Base-by-base conservation (phyloP, 2,113 vertebrate genomes). In the Ovibos moschatus region DNA sequence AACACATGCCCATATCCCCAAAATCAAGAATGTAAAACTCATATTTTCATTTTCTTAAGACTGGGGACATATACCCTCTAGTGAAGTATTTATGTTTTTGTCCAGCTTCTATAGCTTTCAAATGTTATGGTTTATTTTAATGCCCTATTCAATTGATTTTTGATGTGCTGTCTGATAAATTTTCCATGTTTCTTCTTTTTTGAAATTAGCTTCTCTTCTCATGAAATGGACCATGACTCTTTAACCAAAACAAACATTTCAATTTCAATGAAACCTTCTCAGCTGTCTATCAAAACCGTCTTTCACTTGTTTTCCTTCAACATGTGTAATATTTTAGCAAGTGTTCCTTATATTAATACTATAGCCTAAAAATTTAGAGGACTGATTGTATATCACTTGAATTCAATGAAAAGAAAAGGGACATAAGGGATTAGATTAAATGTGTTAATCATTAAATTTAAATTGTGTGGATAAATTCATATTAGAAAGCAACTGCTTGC, bases 101-200 rank as follows among this genome's bases (percentile, higher is more conserved):
- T 91, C 27, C 17, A 60, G 47, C 13, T 50, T 82, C 47, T 36
- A 3, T 62, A 84, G 28, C 55, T 91, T 87, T 84, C 87, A 92
- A 91, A 55, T 95, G 50, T 93, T 96, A 71, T 11, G 3, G 64
- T 95, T 95, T 94, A 15, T 67, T 96, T 86, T 67, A 74, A 21
- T 81, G 6, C 5, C 19, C 10, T 45, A 74, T 81, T 95, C 55
- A 90, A 16, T 53, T 95, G 71, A 94, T 96, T 98, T 96, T 95
- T 55, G 55, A 9, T 50, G 30, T 84, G 4, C n/a, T 97, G 4
- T 81, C 53, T 87, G 78, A 64, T 84, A 76, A 78, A 92, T 92
- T 64, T 92, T 95, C 23, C 21, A 51, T 85, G 50, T 88, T 95
- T 23, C 27, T 57, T 53, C n/a, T 76, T 83, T 78, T 89, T 91